Percentiles rank a stretch among this genome's conserved stretches.
These are phyloP conservation scores for Notarius quadriscutis DNA, from an alignment of 2,113 vertebrate genomes.

Conservation along the genomic window DNA sequence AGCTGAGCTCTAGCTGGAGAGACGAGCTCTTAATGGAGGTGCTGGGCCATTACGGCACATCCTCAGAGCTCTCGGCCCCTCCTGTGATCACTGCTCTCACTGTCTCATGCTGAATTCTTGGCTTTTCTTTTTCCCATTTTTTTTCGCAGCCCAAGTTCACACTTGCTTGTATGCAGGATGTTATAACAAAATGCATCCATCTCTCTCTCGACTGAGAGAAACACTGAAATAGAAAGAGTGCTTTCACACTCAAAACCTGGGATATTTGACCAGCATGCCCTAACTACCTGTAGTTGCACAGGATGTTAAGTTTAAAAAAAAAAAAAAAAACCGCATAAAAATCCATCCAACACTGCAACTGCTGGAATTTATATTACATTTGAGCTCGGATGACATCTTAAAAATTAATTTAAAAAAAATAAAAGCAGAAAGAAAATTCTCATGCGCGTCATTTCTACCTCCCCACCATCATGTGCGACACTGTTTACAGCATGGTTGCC, in stretches of 20 bases:
- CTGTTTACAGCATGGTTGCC: neutral
- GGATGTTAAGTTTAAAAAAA: neutral
- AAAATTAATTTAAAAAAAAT: neutral
- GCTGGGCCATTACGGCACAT: slow-evolving; percentile 20
- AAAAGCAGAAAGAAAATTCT: neutral
- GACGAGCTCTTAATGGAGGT: slow-evolving; percentile 29
- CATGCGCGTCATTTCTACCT: neutral
- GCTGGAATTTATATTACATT: neutral
- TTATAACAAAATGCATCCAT: neutral
- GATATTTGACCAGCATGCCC: neutral
- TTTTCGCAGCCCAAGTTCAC: neutral
- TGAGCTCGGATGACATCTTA: neutral
- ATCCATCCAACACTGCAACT: neutral
- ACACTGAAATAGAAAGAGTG: neutral
- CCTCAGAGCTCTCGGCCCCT: neutral
- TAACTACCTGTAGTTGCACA: neutral
- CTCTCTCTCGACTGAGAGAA: neutral
- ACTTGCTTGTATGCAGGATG: neutral
- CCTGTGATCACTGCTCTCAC: slow-evolving; percentile 27
- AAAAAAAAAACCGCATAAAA: neutral
- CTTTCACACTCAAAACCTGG: neutral
- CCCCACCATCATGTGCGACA: neutral
- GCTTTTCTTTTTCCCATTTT: neutral
- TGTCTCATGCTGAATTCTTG: neutral
- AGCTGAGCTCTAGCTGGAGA: neutral